phyloP scores from a whole-genome alignment of 2,113 vertebrate genomes.

The Neogobius melanostomus region DNA sequence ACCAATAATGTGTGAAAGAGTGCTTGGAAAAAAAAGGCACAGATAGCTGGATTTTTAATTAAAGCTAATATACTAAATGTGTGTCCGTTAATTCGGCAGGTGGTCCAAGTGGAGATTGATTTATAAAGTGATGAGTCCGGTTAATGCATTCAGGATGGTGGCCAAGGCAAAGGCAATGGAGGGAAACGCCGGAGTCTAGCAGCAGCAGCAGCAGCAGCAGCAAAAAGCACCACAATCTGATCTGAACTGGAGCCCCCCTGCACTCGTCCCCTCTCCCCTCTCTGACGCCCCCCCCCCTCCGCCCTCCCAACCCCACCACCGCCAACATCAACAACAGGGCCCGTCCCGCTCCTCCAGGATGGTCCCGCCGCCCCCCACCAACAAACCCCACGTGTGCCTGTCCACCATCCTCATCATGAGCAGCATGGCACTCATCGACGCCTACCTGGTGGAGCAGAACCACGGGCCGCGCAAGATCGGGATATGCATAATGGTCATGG shows the following conservation, averaged over 20 bases:
- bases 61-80: conserved; percentile 65
- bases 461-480: conserved; percentile 79
- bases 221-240: conserved; percentile 42
- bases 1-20: conserved; percentile 11
- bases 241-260: conserved; percentile 39
- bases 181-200: conserved; percentile 59
- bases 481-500: conserved; percentile 81
- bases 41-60: conserved; percentile 38
- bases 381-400: conserved; percentile 80
- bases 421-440: conserved; percentile 81
- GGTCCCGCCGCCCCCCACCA: conserved; percentile 78
- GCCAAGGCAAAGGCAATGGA: conserved; percentile 61
- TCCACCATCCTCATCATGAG: conserved; percentile 81
- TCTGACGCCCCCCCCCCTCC: conserved; percentile 19
- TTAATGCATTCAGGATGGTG: conserved; percentile 59
- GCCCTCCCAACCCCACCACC: conserved; percentile 14
- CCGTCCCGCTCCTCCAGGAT: conserved; percentile 61
- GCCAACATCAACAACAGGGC: conserved; percentile 29
- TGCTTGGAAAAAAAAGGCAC: background rate
- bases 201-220: conserved; percentile 7
- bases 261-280: conserved; percentile 16
- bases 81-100: conserved; percentile 53
- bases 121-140: conserved; percentile 64
- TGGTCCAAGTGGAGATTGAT: conserved; percentile 63
- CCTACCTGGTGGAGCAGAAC: conserved; percentile 82